Base-by-base conservation (phyloP, 2,797 vertebrate species). In the Pseudochirops cupreus region DNA sequence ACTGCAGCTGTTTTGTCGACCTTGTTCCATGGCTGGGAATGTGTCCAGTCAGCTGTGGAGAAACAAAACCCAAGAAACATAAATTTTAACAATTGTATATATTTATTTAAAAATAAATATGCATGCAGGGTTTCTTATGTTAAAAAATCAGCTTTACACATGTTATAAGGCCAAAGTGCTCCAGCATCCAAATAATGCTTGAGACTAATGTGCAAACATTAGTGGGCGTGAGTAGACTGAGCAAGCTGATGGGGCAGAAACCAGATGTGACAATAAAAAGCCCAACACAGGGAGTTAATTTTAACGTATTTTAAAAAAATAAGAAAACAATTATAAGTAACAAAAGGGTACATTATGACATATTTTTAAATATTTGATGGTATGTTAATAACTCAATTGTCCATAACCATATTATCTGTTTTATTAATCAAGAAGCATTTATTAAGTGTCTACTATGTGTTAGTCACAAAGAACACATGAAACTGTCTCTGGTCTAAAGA, bases 1-100 rank as follows among this genome's bases (percentile, higher is more conserved):
- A 54, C 67, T 97, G 97, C 98, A 98, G 98, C 98, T 98, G 97
- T 98, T 98, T 98, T 98, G 97, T 96, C 97, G 96, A 98, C 97
- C 97, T 97, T 95, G 67, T 97, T 98, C 98, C 96, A 96, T 98
- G 96, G 59, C 97, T 98, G 96, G 97, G 97, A 98, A 96, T 92
- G 4, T 94, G 97, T 97, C 97, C 98, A 97, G 97, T 98, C 98
- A 98, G 97, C 98, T 98, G 98, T 96, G 97, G 95, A 96, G 21
- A 98, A 98, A 98, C 95, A 98, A 98, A 97, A 94, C 90, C 54
- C 93, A 94, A 93, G 94, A 97, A 98, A 97, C 0, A 95, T 89
- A 98, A 97, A 98, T 97, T 98, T 96, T 97, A 98, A 97, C 96
- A 97, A 97, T 98, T 96, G 98, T 94, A 96, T 96, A 96, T 95